These are phyloP conservation scores for Rafetus swinhoei DNA, from an alignment of 2,113 vertebrate species.

Conservation along the genomic window DNA sequence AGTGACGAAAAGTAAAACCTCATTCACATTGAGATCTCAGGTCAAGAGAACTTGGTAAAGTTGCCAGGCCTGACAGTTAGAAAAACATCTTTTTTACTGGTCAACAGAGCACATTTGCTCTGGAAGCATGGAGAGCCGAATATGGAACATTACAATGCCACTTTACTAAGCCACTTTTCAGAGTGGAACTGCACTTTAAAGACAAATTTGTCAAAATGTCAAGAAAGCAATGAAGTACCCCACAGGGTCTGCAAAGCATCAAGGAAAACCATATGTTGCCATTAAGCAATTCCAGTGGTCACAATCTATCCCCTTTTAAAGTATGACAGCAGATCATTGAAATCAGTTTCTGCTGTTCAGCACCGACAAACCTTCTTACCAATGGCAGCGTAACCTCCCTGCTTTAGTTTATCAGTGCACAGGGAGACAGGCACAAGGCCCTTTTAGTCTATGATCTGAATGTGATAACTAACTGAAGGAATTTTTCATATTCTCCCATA, in stretches of 20 bases:
- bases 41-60: background rate
- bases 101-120: conserved; percentile 16
- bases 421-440: background rate
- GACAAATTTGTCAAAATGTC: conserved; percentile 54
- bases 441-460: background rate
- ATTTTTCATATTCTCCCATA: background rate
- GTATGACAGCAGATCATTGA: background rate
- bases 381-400: background rate
- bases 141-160: background rate
- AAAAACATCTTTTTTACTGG: conserved; percentile 1
- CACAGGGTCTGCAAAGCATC: background rate
- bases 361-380: fast-evolving
- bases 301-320: background rate
- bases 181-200: conserved; percentile 34
- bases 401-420: background rate
- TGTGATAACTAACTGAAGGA: background rate
- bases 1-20: background rate
- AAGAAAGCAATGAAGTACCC: conserved; percentile 32
- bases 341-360: background rate
- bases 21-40: background rate
- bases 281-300: background rate
- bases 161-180: conserved; percentile 40
- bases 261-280: background rate
- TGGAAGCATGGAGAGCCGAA: conserved; percentile 41
- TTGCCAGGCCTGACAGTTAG: conserved; percentile 3